Percentiles rank a stretch among this genome's conserved stretches.
Evolutionary conservation across 2,797 vertebrate species (phyloP).

Genomic region (Cynodonichthys magdalenae): DNA sequence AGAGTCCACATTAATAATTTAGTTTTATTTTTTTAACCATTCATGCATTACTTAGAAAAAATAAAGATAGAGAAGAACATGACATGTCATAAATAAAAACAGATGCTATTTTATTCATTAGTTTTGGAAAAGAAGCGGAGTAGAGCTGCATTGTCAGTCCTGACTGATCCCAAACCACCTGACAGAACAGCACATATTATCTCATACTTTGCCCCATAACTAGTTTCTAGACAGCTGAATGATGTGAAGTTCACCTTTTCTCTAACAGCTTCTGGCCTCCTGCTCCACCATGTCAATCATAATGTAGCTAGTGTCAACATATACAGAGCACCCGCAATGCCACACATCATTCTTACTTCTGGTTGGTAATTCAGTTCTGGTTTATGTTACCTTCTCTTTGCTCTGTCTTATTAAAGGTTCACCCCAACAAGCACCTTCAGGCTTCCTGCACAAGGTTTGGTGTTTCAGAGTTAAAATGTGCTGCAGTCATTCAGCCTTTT

Average conservation of each 20-base stretch:
- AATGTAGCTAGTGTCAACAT: slow-evolving; percentile 30
- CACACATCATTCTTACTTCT: slow-evolving; percentile 34
- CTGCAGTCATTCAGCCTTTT: slow-evolving; percentile 21
- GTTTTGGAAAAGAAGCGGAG: slow-evolving; percentile 8
- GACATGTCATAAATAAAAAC: not conserved
- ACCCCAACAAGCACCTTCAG: slow-evolving; percentile 1
- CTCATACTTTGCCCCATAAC: slow-evolving; percentile 21
- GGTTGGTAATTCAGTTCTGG: slow-evolving; percentile 20
- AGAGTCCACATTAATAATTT: not conserved
- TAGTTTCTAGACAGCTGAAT: slow-evolving; percentile 52
- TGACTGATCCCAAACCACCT: not conserved
- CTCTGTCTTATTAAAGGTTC: slow-evolving; percentile 4
- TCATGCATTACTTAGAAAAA: not conserved
- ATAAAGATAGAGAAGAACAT: not conserved
- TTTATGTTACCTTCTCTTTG: slow-evolving; percentile 11
- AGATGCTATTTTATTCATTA: not conserved
- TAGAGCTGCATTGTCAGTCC: not conserved
- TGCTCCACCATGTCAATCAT: slow-evolving; percentile 54
- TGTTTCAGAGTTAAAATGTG: not conserved
- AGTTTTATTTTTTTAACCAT: not conserved
- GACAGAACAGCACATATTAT: slow-evolving; percentile 20
- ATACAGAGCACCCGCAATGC: slow-evolving; percentile 22
- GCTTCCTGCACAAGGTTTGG: slow-evolving; percentile 1
- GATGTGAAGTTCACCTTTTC: slow-evolving; percentile 40
- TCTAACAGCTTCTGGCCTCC: slow-evolving; percentile 43